These are phyloP conservation scores for Actenoides lindsayi DNA, from an alignment of 2,113 vertebrate genomes.

Conservation along the genomic window DNA sequence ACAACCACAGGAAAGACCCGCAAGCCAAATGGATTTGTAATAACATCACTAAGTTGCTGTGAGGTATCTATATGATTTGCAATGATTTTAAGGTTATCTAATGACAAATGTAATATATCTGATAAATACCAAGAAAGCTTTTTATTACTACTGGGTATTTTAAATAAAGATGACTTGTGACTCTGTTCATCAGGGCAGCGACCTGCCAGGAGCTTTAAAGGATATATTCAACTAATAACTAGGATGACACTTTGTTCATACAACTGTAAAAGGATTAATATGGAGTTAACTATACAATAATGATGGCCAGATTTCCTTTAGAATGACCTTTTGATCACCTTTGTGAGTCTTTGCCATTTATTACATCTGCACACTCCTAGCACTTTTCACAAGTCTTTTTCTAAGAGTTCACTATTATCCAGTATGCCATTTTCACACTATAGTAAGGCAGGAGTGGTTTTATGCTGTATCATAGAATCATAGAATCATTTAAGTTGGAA, in stretches of 20 bases:
- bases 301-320: not conserved
- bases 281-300: not conserved
- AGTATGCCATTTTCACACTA: not conserved
- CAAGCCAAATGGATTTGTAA: constrained; percentile 21
- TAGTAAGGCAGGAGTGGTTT: not conserved
- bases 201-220: not conserved
- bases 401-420: not conserved
- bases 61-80: not conserved
- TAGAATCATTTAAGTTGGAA: too few relatives aligned
- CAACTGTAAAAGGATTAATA: not conserved
- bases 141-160: not conserved
- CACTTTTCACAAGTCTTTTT: not conserved
- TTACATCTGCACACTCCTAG: not conserved
- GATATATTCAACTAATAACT: not conserved
- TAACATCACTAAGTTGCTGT: not conserved
- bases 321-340: not conserved
- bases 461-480: not conserved
- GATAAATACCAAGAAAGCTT: not conserved
- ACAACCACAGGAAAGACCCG: constrained; percentile 11
- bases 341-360: not conserved
- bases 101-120: not conserved
- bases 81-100: constrained; percentile 8
- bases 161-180: not conserved
- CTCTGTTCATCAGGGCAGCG: not conserved
- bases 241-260: not conserved